Base-by-base conservation (phyloP, 2,888 invertebrate species). In the Osedax fenrisi region DNA sequence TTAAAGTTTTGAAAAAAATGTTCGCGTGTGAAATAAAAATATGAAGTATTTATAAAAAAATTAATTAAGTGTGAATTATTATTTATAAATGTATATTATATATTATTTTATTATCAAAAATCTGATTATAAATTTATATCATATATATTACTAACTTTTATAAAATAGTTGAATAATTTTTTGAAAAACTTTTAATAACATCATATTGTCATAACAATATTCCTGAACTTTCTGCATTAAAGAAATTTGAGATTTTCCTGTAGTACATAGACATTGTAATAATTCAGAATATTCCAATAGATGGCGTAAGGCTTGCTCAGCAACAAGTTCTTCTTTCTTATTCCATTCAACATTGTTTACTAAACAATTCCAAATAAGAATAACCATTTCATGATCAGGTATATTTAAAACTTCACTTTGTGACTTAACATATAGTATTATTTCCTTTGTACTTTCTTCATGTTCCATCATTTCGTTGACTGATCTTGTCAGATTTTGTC, bases 191-290 rank as follows among this genome's bases (percentile, higher is more conserved):
- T 93, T 92, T 92, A 96, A 93, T 86, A 96, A 96, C 85, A 91
- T 92, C 94, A 95, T 95, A 88, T 96, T 95, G 85, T 94, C 94
- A 86, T 96, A 96, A 87, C 95, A 96, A 86, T 91, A 96, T 84
- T 96, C 95, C 86, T 96, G 96, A 81, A 95, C 91, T 86, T 93
- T 76, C 41, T 66, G 73, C 25, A 96, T 88, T 79, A 96, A 88
- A 76, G 90, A 90, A 81, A 93, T 88, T 86, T 96, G 93, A 68
- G 94, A 90, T 82, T 90, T 90, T 78, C 90, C 90, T 78, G 90
- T 89, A 83, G 90, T 90, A 80, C 92, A 90, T 82, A 95, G 93
- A 27, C 92, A 91, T 78, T 90, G 90, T 83, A 96, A 89, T 80
- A 96, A 87, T 76, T 90, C 89, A 79, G 92, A 90, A 86, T 92